Base-by-base conservation (phyloP, 2,888 invertebrate genomes). In the Acanthoscelides obtectus region DNA sequence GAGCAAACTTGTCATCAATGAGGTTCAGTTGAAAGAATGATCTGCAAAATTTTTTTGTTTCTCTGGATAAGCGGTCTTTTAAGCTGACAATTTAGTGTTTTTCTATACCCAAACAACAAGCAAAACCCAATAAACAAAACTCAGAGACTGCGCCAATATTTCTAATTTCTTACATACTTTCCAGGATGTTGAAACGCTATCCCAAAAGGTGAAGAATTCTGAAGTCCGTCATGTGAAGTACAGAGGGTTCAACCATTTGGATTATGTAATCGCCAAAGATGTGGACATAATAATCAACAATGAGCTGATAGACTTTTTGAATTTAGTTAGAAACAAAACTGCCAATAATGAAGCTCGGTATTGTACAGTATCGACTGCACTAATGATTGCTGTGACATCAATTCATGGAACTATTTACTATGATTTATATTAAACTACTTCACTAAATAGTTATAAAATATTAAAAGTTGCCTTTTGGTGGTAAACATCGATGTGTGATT, bases 201-300 rank as follows among this genome's bases (percentile, higher is more conserved):
- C 71, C 0, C 66, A 20, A 1, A 25, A 72, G 12, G 20, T 74
- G n/a, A 72, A 71, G 45, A 74, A 72, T 45, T 22, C 71, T 12
- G 72, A 70, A 4, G 70, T 69, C 63, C 64, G 27, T 8, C 66
- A 68, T 19, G 66, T 74, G 2, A 68, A 73, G n/a, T 71, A 71
- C 27, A 67, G 68, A 68, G 22, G 65, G 0, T 79, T 79, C 45
- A 78, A 77, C 64, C 80, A 80, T 69, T n/a, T 79, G 22, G 80
- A 80, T 69, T 80, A 77, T 64, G 45, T 79, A 65, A 74, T 71
- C 6, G 79, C 78, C 21, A 79, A 73, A 67, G 77, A 79, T 70
- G 63, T 71, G 21, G 64, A 76, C 22, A 64, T 12, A 22, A 12
- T 75, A 5, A 19, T 76, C 20, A 72, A 75, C 67, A 45, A 45